Percentiles rank a stretch among this genome's conserved stretches.
Evolutionary conservation across 1,140 invertebrate genomes (phyloP).

Genomic region (Drosophila athabasca): DNA sequence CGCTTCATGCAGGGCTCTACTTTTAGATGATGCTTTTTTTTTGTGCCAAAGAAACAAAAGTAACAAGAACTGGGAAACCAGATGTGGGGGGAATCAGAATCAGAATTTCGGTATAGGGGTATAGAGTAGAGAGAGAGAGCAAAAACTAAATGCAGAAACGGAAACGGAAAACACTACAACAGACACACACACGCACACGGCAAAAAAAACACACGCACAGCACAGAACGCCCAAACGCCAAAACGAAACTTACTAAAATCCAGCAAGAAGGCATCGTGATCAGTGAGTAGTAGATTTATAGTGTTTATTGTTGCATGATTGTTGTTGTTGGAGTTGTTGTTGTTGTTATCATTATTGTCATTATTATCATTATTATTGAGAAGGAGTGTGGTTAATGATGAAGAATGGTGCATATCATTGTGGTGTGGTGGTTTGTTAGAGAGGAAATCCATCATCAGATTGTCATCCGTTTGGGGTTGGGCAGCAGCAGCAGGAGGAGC

Average conservation of each 20-base stretch:
- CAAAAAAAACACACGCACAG: background rate
- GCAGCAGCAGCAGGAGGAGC: slow-evolving; percentile 12
- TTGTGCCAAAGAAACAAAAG: slow-evolving; percentile 36
- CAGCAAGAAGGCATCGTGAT: slow-evolving; percentile 73
- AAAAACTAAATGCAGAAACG: slow-evolving; percentile 13
- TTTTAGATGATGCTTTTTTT: slow-evolving; percentile 17
- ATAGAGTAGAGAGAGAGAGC: background rate
- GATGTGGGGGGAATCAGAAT: slow-evolving; percentile 3
- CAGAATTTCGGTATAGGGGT: background rate
- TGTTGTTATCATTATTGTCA: slow-evolving; percentile 45
- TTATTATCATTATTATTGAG: slow-evolving; percentile 37
- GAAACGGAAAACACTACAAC: slow-evolving; percentile 55
- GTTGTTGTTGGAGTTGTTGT: slow-evolving; percentile 13
- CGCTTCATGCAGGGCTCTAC: too few species aligned
- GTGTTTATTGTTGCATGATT: slow-evolving; percentile 50
- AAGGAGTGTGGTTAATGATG: slow-evolving; percentile 39
- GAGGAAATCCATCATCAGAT: slow-evolving; percentile 41
- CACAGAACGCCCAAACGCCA: slow-evolving; percentile 21
- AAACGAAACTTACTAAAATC: slow-evolving; percentile 82
- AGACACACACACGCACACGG: slow-evolving; percentile 45
- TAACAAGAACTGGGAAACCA: slow-evolving; percentile 1
- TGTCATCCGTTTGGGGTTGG: slow-evolving; percentile 43
- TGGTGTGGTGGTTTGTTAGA: slow-evolving; percentile 17
- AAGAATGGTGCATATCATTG: slow-evolving; percentile 50
- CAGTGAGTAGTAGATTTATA: slow-evolving; percentile 56